A percentile compares a stretch with the other conserved stretches of the same genome.
These are phyloP conservation scores for Stenchaetothrips biformis DNA, from an alignment of 2,888 invertebrate species.

Conservation along the genomic window DNA sequence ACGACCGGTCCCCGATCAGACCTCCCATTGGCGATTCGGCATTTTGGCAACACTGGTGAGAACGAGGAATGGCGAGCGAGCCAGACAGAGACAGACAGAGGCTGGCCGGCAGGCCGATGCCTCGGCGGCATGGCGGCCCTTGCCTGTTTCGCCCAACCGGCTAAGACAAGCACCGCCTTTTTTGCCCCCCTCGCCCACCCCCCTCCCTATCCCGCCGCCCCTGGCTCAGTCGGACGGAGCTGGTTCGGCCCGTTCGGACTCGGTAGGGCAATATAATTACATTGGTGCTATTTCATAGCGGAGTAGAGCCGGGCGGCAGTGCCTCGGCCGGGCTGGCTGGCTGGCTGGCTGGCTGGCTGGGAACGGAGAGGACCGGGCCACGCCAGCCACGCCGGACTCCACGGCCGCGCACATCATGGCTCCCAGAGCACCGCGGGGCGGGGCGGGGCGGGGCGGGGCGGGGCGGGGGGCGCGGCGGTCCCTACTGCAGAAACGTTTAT, in stretches of 20 bases:
- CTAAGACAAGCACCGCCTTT: neutral
- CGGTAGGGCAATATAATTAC: slow-evolving; percentile 16
- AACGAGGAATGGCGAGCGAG: too few relatives aligned
- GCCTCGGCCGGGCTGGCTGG: neutral
- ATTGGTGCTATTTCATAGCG: slow-evolving; percentile 24
- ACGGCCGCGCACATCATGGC: neutral
- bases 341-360: neutral
- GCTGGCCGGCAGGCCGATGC: neutral
- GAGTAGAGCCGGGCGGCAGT: neutral
- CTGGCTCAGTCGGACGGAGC: neutral
- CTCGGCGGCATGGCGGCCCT: neutral
- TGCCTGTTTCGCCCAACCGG: neutral
- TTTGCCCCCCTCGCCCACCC: neutral
- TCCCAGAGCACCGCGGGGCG: neutral
- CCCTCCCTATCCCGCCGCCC: neutral
- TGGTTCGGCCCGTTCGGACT: neutral
- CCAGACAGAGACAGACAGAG: too few relatives aligned
- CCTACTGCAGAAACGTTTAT: neutral
- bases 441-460: neutral
- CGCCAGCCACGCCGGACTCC: too few relatives aligned
- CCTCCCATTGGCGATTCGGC: too few relatives aligned
- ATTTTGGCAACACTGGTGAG: too few relatives aligned
- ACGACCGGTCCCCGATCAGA: too few relatives aligned
- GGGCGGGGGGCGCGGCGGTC: neutral
- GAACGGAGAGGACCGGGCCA: neutral